Base-by-base conservation (phyloP, 2,888 invertebrate species). In the Trichogramma dendrolimi region DNA sequence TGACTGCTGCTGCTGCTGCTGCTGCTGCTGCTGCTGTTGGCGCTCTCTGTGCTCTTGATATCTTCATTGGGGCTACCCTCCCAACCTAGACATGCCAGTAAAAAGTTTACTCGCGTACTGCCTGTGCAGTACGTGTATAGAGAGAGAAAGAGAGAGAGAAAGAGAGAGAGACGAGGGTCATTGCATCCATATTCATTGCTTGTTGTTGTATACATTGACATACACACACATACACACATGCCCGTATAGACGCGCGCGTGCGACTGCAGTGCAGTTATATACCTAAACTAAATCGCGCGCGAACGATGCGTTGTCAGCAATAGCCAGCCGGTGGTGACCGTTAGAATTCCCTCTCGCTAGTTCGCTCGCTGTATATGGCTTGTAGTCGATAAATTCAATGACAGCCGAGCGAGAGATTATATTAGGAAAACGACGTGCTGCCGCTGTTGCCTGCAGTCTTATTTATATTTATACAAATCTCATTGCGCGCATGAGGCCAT, bases 361-460 rank as follows among this genome's bases (percentile, higher is more conserved):
- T 62, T 58, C 62, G 47, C 62, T 60, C 64, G 65, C 61, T 63
- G 55, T 61, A 60, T 62, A 55, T 66, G 60, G 63, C 64, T 66
- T 64, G 58, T 58, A 44, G 43, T 51, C 64, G 64, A 62, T 64
- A 67, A 64, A 59, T 67, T 50, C 58, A 61, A 62, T 60, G 58
- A 61, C 48, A 60, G 63, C 61, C 51, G 61, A 64, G 53, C 64
- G 60, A 61, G 54, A 61, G 61, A 60, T 61, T 59, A 61, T 60
- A 63, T 66, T 27, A 27, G 27, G 27, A 27, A 27, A 27, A 27
- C 27, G 27, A 27, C 27, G 27, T 1, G 27, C 27, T 27, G 27
- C 27, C 2, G 27, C 27, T 27, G 27, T 27, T 27, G 27, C 27
- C 27, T 27, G 27, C 27, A 27, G 27, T 27, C 27, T 27, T 27